Percentiles rank a stretch among this genome's conserved stretches.
phyloP scores from a whole-genome alignment of 2,113 vertebrate species.

The Brienomyrus longianalis region DNA sequence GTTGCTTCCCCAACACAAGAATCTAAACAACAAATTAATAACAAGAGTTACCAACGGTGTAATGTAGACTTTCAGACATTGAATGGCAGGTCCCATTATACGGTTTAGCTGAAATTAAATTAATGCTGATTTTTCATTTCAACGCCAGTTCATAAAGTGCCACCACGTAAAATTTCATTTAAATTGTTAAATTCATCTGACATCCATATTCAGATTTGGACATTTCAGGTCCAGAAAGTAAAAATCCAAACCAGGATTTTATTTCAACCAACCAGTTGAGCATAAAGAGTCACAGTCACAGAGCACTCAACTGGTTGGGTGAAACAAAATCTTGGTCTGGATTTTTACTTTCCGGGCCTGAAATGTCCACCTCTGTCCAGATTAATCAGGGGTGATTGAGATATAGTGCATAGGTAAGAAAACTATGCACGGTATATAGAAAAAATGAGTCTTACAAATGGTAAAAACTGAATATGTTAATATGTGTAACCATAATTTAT shows the following conservation, averaged over 20 bases:
- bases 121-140: not conserved
- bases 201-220: not conserved
- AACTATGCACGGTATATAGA: not conserved
- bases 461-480: not conserved
- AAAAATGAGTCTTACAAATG: not conserved
- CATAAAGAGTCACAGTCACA: too few relatives aligned
- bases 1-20: not conserved
- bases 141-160: too few relatives aligned
- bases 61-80: not conserved
- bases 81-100: not conserved
- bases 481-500: not conserved
- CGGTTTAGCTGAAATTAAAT: not conserved
- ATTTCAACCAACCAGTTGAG: too few relatives aligned
- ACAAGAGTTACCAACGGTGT: not conserved
- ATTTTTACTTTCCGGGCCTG: too few relatives aligned
- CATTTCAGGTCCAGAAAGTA: too few relatives aligned
- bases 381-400: not conserved
- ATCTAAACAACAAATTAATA: not conserved
- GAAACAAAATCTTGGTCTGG: too few relatives aligned
- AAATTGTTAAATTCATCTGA: not conserved
- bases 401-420: not conserved
- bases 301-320: too few relatives aligned
- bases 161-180: not conserved
- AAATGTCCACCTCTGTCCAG: too few relatives aligned
- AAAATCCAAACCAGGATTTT: too few relatives aligned